A percentile compares a stretch with the other conserved stretches of the same genome.
Evolutionary conservation across 2,888 invertebrate species (phyloP).

Genomic region (Lasius platythorax): DNA sequence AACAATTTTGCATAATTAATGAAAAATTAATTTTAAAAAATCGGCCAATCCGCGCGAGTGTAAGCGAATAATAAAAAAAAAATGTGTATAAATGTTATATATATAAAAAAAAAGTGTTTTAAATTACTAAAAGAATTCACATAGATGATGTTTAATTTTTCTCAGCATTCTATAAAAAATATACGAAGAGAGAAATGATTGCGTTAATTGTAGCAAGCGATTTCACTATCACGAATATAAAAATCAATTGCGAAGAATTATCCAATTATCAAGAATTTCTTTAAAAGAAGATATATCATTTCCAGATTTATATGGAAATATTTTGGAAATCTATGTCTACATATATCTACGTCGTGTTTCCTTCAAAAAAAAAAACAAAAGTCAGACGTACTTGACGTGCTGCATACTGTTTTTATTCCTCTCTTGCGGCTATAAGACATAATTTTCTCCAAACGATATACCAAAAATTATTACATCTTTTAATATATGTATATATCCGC

Average conservation of each 20-base stretch:
- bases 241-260: neutral
- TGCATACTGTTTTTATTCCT: neutral
- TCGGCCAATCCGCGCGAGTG: no score
- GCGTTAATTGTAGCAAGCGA: neutral
- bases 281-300: neutral
- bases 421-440: neutral
- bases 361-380: neutral
- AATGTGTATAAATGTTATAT: neutral
- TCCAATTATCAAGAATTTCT: neutral
- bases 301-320: neutral
- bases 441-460: constrained; percentile 42
- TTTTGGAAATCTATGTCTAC: neutral
- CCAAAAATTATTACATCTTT: constrained; percentile 53
- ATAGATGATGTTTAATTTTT: neutral
- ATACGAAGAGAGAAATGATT: neutral
- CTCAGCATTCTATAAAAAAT: neutral
- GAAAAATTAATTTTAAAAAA: no score
- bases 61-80: no score
- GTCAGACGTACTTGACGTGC: neutral
- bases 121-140: neutral
- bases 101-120: neutral
- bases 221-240: neutral
- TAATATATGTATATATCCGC: neutral
- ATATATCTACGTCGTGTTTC: neutral
- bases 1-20: no score